Evolutionary conservation across 2,797 vertebrate species (phyloP), one percentile per base, ranked within the genome.

Genomic region (Coregonus sp.): DNA sequence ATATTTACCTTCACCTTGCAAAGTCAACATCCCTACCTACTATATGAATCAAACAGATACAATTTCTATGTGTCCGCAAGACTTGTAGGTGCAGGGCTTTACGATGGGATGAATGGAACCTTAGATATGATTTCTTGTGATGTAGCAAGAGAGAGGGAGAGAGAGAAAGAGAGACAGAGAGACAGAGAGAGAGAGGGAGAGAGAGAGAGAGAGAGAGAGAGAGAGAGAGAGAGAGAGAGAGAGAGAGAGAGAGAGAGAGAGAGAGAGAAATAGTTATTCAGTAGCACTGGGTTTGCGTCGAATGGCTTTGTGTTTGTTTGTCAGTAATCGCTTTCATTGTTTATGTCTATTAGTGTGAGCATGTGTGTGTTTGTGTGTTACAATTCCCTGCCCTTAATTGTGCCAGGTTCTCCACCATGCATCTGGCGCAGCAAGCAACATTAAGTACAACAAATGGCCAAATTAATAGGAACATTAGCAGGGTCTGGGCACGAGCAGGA

Each of bases 361-460:
- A 25, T 25, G 25, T 25, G 25, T 25, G 25, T 25, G 54, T 78
- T 18, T 69, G 63, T 52, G 51, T 54, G 63, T 54, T 35, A 40
- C 18, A 69, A 69, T 47, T 50, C 25, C 35, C 47, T 14, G n/a
- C 11, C 29, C 16, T 18, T 47, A 66, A 51, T 1, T 47, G 31
- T 61, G 67, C 54, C 31, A 18, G 29, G 18, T 18, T 35, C 47
- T 74, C n/a, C 47, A 59, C 51, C 9, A 4, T 78, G 66, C 52
- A 51, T 54, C 51, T 63, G 67, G 51, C 12, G n/a, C 12, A 66
- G 33, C 70, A 52, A 65, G 59, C 69, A 67, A 79, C 29, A 61
- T 54, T 75, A 73, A 73, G 50, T 33, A 40, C 56, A 73, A 54
- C 69, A 75, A 71, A 79, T 71, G 68, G 16, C 20, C 25, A 80